phyloP scores from a whole-genome alignment of 1,140 invertebrate genomes.

The Hyles vespertilio region DNA sequence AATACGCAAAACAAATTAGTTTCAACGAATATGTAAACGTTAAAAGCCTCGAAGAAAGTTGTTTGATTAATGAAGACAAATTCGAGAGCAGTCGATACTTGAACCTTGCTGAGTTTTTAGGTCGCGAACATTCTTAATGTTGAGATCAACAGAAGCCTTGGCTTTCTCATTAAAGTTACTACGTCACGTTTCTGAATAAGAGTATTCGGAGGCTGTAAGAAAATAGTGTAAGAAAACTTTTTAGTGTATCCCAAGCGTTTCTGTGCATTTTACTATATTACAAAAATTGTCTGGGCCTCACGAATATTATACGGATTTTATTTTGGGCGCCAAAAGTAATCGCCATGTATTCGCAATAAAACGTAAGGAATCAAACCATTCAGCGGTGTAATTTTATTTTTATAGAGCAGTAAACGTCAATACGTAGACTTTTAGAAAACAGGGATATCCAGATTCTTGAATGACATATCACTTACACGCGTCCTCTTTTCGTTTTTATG shows the following conservation, averaged over 20 bases:
- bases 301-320: constrained; percentile 16
- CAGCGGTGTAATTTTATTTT: constrained; percentile 54
- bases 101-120: constrained; percentile 50
- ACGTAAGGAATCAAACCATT: constrained; percentile 49
- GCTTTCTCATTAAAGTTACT: constrained; percentile 48
- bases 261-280: too few relatives aligned
- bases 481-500: background rate
- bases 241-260: too few relatives aligned
- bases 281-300: background rate
- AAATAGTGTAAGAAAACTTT: constrained; percentile 5
- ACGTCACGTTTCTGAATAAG: constrained; percentile 41
- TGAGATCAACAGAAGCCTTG: constrained; percentile 28
- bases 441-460: background rate
- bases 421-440: constrained; percentile 30
- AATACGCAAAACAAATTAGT: too few relatives aligned
- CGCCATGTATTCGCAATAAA: constrained; percentile 43
- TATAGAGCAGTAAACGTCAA: constrained; percentile 49
- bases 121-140: constrained; percentile 50
- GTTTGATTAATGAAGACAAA: constrained; percentile 50
- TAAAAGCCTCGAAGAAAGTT: constrained; percentile 16
- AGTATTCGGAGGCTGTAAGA: constrained; percentile 17
- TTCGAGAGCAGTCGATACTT: constrained; percentile 44
- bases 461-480: too few relatives aligned
- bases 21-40: background rate
- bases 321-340: constrained; percentile 27